phyloP scores from a whole-genome alignment of 2,113 vertebrate genomes.

The Budorcas taxicolor region DNA sequence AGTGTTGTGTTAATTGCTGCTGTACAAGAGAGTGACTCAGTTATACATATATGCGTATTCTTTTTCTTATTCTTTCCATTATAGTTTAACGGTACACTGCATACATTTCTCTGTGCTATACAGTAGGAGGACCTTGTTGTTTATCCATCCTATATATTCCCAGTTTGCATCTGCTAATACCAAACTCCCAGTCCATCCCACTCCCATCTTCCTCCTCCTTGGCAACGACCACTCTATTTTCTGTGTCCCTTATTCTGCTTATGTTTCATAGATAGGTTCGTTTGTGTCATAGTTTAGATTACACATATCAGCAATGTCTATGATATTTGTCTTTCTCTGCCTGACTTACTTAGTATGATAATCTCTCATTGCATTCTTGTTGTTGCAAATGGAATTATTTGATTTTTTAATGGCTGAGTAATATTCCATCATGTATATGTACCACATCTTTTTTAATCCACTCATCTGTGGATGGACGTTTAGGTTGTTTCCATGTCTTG shows the following conservation, averaged over 20 bases:
- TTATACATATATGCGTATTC: not conserved
- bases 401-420: not conserved
- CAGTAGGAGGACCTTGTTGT: not conserved
- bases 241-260: not conserved
- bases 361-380: not conserved
- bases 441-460: not conserved
- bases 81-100: not conserved
- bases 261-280: not conserved
- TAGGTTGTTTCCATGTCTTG: not conserved
- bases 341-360: not conserved
- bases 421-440: not conserved
- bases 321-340: not conserved
- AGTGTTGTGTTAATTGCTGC: not conserved
- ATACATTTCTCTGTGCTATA: not conserved
- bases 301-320: not conserved
- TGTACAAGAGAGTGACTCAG: not conserved
- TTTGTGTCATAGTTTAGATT: not conserved
- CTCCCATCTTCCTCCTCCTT: not conserved
- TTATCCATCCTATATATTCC: not conserved
- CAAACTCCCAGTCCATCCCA: not conserved
- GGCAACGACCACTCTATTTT: not conserved
- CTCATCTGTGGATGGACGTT: not conserved
- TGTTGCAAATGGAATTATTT: not conserved
- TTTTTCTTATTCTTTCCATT: not conserved
- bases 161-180: not conserved